Evolutionary conservation across 2,888 invertebrate genomes (phyloP).

Genomic region (Lasiommata megera): DNA sequence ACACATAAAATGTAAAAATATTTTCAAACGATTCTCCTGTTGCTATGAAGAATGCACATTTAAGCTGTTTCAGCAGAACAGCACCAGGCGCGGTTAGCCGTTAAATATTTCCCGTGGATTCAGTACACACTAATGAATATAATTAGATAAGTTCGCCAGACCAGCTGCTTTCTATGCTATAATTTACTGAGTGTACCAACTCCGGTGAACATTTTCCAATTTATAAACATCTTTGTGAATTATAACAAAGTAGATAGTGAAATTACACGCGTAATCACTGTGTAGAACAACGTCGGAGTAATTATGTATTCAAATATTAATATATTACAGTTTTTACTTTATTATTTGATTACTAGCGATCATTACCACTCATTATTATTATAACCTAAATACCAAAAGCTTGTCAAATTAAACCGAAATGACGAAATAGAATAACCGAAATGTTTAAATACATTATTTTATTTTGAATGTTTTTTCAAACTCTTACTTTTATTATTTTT

Average conservation of each 20-base stretch:
- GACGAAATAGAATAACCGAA: too few relatives aligned
- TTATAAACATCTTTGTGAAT: slow-evolving; percentile 1
- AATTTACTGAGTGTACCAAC: slow-evolving; percentile 18
- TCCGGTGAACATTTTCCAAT: slow-evolving; percentile 10
- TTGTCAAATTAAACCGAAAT: too few relatives aligned
- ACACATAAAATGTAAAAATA: not conserved
- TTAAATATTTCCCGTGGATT: slow-evolving; percentile 20
- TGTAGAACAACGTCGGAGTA: not conserved
- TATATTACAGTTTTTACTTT: too few relatives aligned
- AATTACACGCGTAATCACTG: not conserved
- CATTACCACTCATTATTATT: too few relatives aligned
- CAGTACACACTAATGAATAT: slow-evolving; percentile 23
- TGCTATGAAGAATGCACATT: not conserved
- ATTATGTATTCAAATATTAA: too few relatives aligned
- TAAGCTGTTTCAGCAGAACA: not conserved
- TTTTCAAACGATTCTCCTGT: not conserved
- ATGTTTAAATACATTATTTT: too few relatives aligned
- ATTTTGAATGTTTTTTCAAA: too few relatives aligned
- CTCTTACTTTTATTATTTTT: too few relatives aligned
- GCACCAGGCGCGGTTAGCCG: slow-evolving; percentile 5
- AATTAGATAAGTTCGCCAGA: slow-evolving; percentile 25
- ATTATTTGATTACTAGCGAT: too few relatives aligned
- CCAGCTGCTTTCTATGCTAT: slow-evolving; percentile 19
- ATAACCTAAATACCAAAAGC: too few relatives aligned
- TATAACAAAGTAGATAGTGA: too few relatives aligned